Percentiles rank a stretch among this genome's conserved stretches.
phyloP scores from a whole-genome alignment of 2,113 vertebrate genomes.

The Indicator indicator region DNA sequence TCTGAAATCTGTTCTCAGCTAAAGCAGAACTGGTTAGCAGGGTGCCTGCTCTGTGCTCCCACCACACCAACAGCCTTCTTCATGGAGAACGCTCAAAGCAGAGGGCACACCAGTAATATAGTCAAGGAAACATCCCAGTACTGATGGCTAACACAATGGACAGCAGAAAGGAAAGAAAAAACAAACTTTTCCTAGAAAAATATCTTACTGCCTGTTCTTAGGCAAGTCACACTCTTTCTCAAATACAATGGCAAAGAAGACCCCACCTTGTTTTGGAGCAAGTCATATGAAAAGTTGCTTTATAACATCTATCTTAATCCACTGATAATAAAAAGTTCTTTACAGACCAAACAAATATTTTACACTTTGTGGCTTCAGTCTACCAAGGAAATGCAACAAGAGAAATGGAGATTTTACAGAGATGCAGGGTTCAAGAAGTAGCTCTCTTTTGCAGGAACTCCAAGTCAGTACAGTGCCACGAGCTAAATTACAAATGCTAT shows the following conservation, averaged over 20 bases:
- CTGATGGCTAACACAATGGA: not conserved
- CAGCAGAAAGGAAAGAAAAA: not conserved
- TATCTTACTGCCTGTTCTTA: not conserved
- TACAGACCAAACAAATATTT: not conserved
- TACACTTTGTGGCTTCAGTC: not conserved
- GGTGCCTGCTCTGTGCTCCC: not conserved
- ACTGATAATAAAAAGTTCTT: not conserved
- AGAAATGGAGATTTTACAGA: not conserved
- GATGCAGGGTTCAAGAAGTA: not conserved
- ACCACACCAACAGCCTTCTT: not conserved
- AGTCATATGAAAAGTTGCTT: accelerated
- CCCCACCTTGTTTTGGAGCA: not conserved
- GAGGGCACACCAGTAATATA: accelerated
- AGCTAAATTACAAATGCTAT: not conserved
- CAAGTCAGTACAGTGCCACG: not conserved
- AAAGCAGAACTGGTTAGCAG: not conserved
- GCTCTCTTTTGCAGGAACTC: not conserved
- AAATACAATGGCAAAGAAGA: not conserved
- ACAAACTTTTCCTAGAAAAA: not conserved
- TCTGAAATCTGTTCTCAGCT: not conserved
- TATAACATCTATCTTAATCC: not conserved
- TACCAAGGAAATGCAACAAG: not conserved
- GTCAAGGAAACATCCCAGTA: not conserved
- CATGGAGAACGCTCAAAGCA: not conserved
- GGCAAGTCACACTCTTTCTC: not conserved